Conservation (phyloP, 1,140 invertebrate genomes). For the Solenopsis fugax region DNA sequence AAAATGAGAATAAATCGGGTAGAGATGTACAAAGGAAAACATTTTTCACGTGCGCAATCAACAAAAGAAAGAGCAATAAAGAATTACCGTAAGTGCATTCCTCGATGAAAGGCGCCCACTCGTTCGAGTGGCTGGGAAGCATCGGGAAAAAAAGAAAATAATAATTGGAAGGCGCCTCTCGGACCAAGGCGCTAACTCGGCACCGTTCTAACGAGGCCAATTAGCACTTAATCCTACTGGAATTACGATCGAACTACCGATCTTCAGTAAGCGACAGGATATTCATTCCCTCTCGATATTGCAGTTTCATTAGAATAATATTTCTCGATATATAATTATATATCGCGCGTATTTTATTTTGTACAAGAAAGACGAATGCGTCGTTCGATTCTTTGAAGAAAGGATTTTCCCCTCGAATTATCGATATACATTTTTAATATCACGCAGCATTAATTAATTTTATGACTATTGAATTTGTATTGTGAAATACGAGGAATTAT, state of each 20-base stretch:
- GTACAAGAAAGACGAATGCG: background rate
- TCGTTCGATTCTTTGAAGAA: background rate
- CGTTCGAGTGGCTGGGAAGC: slow-evolving; percentile 26
- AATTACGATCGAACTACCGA: slow-evolving; percentile 79
- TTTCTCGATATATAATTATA: background rate
- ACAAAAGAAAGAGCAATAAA: slow-evolving; percentile 18
- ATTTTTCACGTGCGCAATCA: slow-evolving; percentile 27
- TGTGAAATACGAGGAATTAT: background rate
- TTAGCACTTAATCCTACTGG: slow-evolving; percentile 82
- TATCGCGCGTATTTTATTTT: background rate
- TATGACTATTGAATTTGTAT: background rate
- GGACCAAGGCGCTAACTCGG: slow-evolving; percentile 60
- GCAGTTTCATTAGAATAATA: slow-evolving; percentile 47
- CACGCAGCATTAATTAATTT: background rate
- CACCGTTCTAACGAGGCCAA: slow-evolving; percentile 78
- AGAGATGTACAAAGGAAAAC: background rate
- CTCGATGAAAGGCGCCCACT: slow-evolving; percentile 63
- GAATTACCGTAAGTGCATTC: slow-evolving; percentile 62
- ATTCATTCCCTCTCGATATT: slow-evolving; percentile 54
- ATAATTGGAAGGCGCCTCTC: slow-evolving; percentile 79
- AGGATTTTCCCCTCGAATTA: background rate
- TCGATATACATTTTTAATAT: background rate
- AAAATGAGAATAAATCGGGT: background rate
- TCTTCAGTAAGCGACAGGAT: slow-evolving; percentile 43
- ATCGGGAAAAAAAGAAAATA: slow-evolving; percentile 29